Base-by-base conservation (phyloP, 2,113 vertebrate genomes). In the Eolophus roseicapilla region DNA sequence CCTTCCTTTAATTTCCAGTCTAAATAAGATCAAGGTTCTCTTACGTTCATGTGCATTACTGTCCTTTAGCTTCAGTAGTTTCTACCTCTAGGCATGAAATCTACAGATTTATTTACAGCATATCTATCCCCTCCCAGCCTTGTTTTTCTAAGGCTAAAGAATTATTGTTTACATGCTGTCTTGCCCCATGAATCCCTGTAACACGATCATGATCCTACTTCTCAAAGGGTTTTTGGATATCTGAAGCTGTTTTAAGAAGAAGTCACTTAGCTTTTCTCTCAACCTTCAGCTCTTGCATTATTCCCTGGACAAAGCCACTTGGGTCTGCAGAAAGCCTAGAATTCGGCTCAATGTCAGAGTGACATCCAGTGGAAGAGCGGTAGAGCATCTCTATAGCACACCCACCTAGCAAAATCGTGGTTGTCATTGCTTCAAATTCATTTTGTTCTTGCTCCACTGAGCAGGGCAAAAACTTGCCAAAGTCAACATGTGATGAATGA, bases 331-430 rank as follows among this genome's bases (percentile, higher is more conserved):
- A n/a, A 71, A 75, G 63, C 5, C 68, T 57, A 60, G 90, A 63
- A 53, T 87, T 90, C 20, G 29, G 49, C 92, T 96, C 94, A 94
- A 81, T 83, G 96, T 96, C 94, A 90, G 79, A 52, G 90, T 95
- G 93, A 93, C 92, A 93, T 92, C 88, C 95, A 93, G 85, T 60
- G 94, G 92, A 41, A 86, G 87, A 89, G 91, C 3, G 0, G 69
- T 7, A 64, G 91, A 90, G 94, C 84, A 90, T 88, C 93, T 63
- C 94, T 37, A 7, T 4, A 27, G 20, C 82, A 49, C 79, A 79
- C 91, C 90, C 91, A 91, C 92, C 92, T 90, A 92, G 79, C 76
- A 78, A 7, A 75, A 55, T 9, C 90, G 33, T 3, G 0, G 15
- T 37, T 74, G 68, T 71, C 79, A 21, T 3, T 60, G 76, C 95